Conservation (phyloP, 2,113 vertebrate species). For the Sterna hirundo region DNA sequence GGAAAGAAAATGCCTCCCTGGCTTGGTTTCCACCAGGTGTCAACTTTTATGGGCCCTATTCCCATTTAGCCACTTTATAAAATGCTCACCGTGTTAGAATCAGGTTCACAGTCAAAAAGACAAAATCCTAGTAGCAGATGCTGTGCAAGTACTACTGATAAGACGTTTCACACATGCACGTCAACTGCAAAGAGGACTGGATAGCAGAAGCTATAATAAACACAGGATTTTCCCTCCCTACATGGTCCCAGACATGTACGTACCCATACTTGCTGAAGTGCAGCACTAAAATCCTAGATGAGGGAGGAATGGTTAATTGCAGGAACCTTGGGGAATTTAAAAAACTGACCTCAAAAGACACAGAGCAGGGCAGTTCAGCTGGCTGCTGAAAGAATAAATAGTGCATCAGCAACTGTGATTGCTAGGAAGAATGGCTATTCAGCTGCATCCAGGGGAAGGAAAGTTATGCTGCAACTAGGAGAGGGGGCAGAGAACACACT, state of each 20-base stretch:
- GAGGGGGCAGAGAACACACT: not conserved
- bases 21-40: conserved; percentile 40
- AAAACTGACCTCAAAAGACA: not conserved
- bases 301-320: not conserved
- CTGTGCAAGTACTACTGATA: not conserved
- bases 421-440: not conserved
- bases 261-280: not conserved
- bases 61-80: conserved; percentile 22
- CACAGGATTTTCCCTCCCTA: not conserved
- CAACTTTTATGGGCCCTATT: not conserved
- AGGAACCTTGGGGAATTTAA: conserved; percentile 8
- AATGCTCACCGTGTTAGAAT: not conserved
- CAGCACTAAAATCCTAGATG: not conserved
- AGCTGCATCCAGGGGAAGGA: not conserved
- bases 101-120: not conserved
- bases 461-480: not conserved
- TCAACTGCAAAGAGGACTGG: not conserved
- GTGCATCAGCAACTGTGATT: not conserved
- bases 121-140: not conserved
- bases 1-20: conserved; percentile 17
- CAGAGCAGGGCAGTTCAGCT: not conserved
- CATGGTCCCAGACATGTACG: not conserved
- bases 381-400: conserved; percentile 12
- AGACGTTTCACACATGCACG: not conserved
- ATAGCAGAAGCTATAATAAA: not conserved